phyloP scores from a whole-genome alignment of 2,797 vertebrate genomes.

The Luscinia luscinia region DNA sequence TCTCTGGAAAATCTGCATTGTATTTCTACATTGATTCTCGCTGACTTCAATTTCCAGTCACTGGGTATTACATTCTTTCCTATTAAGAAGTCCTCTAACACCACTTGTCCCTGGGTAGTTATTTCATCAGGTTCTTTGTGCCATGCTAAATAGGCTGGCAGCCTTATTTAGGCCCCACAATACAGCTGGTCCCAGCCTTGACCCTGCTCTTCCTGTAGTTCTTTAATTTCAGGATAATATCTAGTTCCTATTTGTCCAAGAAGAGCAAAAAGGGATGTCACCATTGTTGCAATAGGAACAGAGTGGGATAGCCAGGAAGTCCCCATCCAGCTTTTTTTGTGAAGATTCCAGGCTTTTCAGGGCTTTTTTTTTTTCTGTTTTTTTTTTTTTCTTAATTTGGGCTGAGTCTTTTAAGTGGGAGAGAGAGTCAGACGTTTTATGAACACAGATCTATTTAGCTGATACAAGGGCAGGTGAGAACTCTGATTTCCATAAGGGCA shows the following conservation, averaged over 20 bases:
- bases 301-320: background rate
- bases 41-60: background rate
- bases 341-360: background rate
- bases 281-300: background rate
- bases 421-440: background rate
- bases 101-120: background rate
- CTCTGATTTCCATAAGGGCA: background rate
- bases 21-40: background rate
- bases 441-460: background rate
- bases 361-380: no score
- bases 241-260: background rate
- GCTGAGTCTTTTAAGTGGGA: background rate
- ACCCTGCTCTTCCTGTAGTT: background rate
- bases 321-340: background rate
- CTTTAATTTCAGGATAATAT: background rate
- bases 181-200: background rate
- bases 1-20: background rate
- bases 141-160: background rate
- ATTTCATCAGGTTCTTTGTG: background rate
- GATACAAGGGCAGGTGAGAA: background rate
- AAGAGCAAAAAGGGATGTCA: background rate
- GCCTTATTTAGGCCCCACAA: background rate
- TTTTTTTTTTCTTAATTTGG: background rate
- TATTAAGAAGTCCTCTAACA: background rate
- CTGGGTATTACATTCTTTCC: background rate